These are phyloP conservation scores for Diuraphis noxia DNA, from an alignment of 1,140 invertebrate species.

Conservation along the genomic window DNA sequence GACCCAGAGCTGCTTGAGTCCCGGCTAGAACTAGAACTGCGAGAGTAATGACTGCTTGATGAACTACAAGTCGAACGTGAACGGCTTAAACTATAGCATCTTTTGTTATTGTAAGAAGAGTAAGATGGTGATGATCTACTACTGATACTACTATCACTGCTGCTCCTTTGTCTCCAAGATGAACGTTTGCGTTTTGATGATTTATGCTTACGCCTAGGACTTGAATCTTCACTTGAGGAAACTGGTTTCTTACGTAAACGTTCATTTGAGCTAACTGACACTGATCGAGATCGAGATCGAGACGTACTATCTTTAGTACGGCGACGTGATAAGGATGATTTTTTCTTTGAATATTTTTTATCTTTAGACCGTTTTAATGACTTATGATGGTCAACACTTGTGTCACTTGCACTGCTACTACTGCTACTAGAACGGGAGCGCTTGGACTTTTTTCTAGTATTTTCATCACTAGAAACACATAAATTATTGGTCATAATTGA, in stretches of 20 bases:
- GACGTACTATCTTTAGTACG: slow-evolving; percentile 14
- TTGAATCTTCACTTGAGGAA: slow-evolving; percentile 41
- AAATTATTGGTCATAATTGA: neutral
- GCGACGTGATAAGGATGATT: neutral
- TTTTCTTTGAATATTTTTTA: slow-evolving; percentile 48
- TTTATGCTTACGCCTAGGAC: slow-evolving; percentile 37
- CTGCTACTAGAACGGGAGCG: slow-evolving; percentile 28
- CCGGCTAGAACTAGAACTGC: slow-evolving; percentile 34
- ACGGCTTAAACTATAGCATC: slow-evolving; percentile 29
- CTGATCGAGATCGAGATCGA: slow-evolving; percentile 19
- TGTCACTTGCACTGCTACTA: slow-evolving; percentile 37
- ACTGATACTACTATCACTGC: slow-evolving; percentile 28
- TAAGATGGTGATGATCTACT: neutral
- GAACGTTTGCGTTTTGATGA: slow-evolving; percentile 40
- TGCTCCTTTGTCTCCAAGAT: slow-evolving; percentile 24
- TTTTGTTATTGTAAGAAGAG: slow-evolving; percentile 41
- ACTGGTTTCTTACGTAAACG: slow-evolving; percentile 31
- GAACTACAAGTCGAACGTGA: slow-evolving; percentile 45
- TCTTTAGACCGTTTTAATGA: slow-evolving; percentile 12
- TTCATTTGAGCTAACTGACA: slow-evolving; percentile 22
- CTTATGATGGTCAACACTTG: slow-evolving; percentile 32
- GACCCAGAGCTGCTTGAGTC: slow-evolving; percentile 21
- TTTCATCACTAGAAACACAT: slow-evolving; percentile 5
- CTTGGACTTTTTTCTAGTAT: slow-evolving; percentile 31
- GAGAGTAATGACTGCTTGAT: slow-evolving; percentile 30